Evolutionary conservation across 2,797 vertebrate species (phyloP).

Genomic region (Danionella dracula): DNA sequence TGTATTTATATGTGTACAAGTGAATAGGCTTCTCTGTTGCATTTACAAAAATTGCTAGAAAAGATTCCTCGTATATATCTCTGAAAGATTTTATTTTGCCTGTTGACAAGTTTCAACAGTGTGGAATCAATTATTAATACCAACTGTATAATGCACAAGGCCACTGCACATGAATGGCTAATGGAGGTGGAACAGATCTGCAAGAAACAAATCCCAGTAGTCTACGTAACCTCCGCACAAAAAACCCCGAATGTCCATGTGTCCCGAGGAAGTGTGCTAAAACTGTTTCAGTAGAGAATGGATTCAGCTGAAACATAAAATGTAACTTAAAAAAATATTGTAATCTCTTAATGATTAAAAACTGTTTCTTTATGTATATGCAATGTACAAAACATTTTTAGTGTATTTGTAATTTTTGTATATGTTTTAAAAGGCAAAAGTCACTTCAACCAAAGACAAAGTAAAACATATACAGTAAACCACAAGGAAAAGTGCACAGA

Average conservation of each 20-base stretch:
- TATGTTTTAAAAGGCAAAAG: too few relatives aligned
- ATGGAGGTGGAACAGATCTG: constrained; percentile 6
- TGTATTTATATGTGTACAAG: neutral
- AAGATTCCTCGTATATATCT: neutral
- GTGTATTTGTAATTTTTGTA: too few relatives aligned
- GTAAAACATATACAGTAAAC: too few relatives aligned
- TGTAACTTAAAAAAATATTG: neutral
- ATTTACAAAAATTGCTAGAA: constrained; percentile 5
- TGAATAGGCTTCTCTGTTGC: neutral
- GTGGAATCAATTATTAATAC: constrained; percentile 22
- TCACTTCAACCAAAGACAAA: too few relatives aligned
- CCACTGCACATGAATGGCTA: neutral
- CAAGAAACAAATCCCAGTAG: neutral
- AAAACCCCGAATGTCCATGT: neutral
- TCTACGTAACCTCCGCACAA: neutral
- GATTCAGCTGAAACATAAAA: neutral
- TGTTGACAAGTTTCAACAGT: neutral
- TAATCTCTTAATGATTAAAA: too few relatives aligned
- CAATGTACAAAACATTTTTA: too few relatives aligned
- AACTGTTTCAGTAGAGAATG: neutral
- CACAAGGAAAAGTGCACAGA: too few relatives aligned
- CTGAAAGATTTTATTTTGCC: constrained; percentile 2
- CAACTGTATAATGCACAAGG: neutral
- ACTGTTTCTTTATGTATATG: too few relatives aligned
- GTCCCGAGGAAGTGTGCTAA: constrained; percentile 7